Percentiles rank a stretch among this genome's conserved stretches.
phyloP scores from a whole-genome alignment of 2,797 vertebrate species.

The Anas georgica region DNA sequence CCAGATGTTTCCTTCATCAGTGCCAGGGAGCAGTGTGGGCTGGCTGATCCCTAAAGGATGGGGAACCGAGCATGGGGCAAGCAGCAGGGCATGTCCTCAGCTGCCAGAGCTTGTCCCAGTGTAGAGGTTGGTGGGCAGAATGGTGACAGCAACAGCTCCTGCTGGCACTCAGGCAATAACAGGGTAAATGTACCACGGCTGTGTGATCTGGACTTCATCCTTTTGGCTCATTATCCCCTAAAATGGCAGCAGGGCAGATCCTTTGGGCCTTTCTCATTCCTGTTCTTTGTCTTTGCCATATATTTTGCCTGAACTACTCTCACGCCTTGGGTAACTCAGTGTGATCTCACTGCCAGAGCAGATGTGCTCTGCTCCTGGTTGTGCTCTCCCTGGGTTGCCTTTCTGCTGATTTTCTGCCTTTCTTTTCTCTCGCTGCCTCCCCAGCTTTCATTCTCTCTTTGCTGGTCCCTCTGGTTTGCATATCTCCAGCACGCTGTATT shows the following conservation, averaged over 20 bases:
- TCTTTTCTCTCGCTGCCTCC: neutral
- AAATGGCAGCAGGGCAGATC: neutral
- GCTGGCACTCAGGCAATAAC: neutral
- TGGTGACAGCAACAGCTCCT: neutral
- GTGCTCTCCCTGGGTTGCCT: neutral
- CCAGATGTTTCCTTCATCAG: neutral
- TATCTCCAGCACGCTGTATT: rapidly evolving
- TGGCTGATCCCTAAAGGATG: neutral
- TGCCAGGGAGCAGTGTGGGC: neutral
- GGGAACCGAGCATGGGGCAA: neutral
- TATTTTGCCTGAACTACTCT: neutral
- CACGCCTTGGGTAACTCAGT: neutral
- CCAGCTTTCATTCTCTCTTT: neutral
- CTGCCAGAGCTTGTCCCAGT: neutral
- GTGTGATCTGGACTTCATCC: neutral
- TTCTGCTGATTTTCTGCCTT: neutral
- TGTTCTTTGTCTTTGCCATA: rapidly evolving
- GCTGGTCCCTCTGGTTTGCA: neutral
- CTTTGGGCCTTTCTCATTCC: neutral
- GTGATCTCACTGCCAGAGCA: neutral
- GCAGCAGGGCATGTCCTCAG: neutral
- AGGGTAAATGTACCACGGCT: neutral
- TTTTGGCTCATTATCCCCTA: neutral
- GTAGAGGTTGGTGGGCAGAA: too few relatives aligned
- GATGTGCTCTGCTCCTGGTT: neutral